Base-by-base conservation (phyloP, 2,113 vertebrate species). In the Ammodytes marinus region DNA sequence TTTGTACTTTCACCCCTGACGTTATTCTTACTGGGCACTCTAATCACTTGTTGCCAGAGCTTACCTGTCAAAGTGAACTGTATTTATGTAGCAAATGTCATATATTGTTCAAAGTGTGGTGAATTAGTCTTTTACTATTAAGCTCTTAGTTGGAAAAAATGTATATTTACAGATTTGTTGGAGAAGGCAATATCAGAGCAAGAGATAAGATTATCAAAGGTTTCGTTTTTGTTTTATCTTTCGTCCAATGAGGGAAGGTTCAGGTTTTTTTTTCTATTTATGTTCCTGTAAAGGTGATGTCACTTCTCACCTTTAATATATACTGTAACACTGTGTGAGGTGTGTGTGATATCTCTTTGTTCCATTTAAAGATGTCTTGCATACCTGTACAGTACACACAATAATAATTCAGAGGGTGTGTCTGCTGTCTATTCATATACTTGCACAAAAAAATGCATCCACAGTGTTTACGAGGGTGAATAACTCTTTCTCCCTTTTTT, bases 1-100 rank as follows among this genome's bases (percentile, higher is more conserved):
- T 10, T 49, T 74, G 86, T 59, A 88, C 89, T 89, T 89, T 85
- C 42, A 72, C 54, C 85, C 7, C n/a, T 82, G 50, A 67, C 3
- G 40, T 54, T 65, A 13, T 19, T 40, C 54, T 37, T 12, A 39
- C 39, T 0, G 0, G 10, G 0, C 45, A 68, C 59, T 66, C 17
- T 69, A 14, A 10, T 69, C 45, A 2, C 6, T 43, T 0, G 35
- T 45, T 53, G 3, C 9, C 11, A 14, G 15, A 46, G 52, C 61
- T 49, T 37, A 59, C 27, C 12, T 37, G 15, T 68, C 10, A 46
- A 45, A 40, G 4, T 14, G 35, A 42, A 59, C 35, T 61, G 47
- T 27, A n/a, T n/a, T 14, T 47, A 59, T 52, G 8, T 13, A 39
- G 66, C 7, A 50, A 27, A 64, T 45, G 37, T 64, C 27, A 67